Evolutionary conservation across 1,140 invertebrate genomes (phyloP).

Genomic region (Diachasma alloeum): DNA sequence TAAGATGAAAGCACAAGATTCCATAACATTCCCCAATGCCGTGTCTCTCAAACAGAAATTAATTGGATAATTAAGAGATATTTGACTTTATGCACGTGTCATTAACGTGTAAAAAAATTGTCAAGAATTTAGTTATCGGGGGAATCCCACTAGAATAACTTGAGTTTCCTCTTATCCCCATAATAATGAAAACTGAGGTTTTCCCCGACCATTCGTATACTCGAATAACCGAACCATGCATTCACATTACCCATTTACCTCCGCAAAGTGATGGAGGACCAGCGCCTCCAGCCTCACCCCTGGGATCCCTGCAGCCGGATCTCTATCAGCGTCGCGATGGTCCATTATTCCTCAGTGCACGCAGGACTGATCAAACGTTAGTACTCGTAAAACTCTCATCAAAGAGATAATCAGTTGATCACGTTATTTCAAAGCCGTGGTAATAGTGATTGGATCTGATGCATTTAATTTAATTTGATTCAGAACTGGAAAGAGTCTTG

Average conservation of each 20-base stretch:
- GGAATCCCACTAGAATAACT: no score
- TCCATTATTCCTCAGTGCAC: constrained; percentile 74
- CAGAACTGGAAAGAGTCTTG: constrained; percentile 70
- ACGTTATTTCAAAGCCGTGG: neutral
- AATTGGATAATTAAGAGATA: neutral
- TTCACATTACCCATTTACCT: no score
- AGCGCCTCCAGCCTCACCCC: constrained; percentile 72
- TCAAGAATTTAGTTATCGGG: no score
- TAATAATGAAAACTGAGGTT: no score
- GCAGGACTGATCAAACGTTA: constrained; percentile 43
- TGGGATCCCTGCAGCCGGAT: constrained; percentile 87
- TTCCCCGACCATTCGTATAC: no score
- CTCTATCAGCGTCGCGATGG: constrained; percentile 80
- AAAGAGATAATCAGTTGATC: neutral
- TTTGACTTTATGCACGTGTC: no score
- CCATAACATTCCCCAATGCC: no score
- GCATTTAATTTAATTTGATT: neutral
- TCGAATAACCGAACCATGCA: no score
- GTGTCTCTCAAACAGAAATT: no score
- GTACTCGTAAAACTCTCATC: neutral
- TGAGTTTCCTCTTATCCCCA: no score
- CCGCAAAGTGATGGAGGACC: constrained; percentile 42
- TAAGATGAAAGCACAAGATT: neutral
- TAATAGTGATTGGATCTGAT: neutral
- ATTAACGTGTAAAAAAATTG: no score